Percentiles rank a stretch among this genome's conserved stretches.
phyloP scores from a whole-genome alignment of 2,113 vertebrate species.

The Lophochroa leadbeateri region DNA sequence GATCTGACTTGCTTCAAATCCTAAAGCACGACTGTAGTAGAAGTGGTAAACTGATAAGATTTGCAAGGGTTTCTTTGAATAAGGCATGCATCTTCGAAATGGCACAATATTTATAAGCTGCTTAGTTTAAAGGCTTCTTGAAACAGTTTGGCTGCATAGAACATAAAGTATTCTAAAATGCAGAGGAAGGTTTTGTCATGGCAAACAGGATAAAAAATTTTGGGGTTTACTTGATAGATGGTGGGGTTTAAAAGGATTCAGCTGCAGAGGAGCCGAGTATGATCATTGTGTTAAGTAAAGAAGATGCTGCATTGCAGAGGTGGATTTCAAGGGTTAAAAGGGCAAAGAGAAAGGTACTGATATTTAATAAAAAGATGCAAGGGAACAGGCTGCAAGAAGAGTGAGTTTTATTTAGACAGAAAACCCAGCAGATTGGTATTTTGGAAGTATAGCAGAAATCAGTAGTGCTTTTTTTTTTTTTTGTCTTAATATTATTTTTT shows the following conservation, averaged over 20 bases:
- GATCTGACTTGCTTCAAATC: background rate
- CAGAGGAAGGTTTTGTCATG: background rate
- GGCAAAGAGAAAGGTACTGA: background rate
- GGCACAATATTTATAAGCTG: background rate
- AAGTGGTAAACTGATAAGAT: background rate
- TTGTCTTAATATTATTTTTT: background rate
- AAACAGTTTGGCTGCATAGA: background rate
- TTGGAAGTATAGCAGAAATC: background rate
- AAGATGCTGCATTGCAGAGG: background rate
- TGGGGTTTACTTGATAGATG: background rate
- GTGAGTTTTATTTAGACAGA: background rate
- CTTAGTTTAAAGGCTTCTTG: background rate
- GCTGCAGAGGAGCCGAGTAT: background rate
- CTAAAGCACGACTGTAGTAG: rapidly evolving
- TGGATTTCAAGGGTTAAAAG: background rate
- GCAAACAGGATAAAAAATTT: background rate
- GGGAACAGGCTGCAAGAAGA: background rate
- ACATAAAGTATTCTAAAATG: background rate
- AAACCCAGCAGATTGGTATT: background rate
- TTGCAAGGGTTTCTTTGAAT: background rate
- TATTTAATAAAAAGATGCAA: background rate
- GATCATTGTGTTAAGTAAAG: background rate
- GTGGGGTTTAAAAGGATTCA: background rate
- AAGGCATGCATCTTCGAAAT: background rate
- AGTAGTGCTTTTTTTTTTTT: too few relatives aligned